Base-by-base conservation (phyloP, 2,888 invertebrate genomes). In the Metalampra italica region DNA sequence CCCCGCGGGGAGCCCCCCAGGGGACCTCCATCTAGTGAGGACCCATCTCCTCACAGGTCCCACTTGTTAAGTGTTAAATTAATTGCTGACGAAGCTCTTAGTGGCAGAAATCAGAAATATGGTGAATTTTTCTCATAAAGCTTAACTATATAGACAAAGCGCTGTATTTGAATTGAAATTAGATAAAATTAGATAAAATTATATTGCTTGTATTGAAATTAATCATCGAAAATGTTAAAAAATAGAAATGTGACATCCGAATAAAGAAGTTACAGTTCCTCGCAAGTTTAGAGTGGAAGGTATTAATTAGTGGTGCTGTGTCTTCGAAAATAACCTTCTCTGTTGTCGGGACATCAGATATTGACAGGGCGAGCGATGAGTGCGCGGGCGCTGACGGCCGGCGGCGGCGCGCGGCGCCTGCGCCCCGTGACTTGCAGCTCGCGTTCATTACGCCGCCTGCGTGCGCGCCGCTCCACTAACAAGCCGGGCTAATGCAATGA, bases 401-500 rank as follows among this genome's bases (percentile, higher is more conserved):
- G 67, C 73, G 76, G 76, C 78, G 86, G 82, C 85, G 81, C 78
- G 76, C 78, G 86, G 82, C 85, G 81, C 78, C 78, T 74, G 73
- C 65, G 68, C 72, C 73, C 73, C 72, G 64, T 89, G 88, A 89
- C 88, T 89, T 87, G 88, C 88, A 81, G 59, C 74, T 75, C 71
- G 66, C 75, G 78, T 82, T 88, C 84, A 87, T 85, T 87, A 87
- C 81, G 73, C 55, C 53, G 49, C 51, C 36, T 11, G n/a, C 36
- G 36, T 11, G 9, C 11, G 32, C 63, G 67, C 66, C 66, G 62
- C 64, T 60, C 57, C 67, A 62, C 67, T 89, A 89, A 89, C 89
- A 87, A 89, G 89, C 86, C 80, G 61, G 71, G 85, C 82, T 87
- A 88, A 88, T 87, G 85, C 88, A 85, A 79, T 89, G 89, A 89